phyloP scores from a whole-genome alignment of 2,797 vertebrate genomes.

The Galago senegalensis region DNA sequence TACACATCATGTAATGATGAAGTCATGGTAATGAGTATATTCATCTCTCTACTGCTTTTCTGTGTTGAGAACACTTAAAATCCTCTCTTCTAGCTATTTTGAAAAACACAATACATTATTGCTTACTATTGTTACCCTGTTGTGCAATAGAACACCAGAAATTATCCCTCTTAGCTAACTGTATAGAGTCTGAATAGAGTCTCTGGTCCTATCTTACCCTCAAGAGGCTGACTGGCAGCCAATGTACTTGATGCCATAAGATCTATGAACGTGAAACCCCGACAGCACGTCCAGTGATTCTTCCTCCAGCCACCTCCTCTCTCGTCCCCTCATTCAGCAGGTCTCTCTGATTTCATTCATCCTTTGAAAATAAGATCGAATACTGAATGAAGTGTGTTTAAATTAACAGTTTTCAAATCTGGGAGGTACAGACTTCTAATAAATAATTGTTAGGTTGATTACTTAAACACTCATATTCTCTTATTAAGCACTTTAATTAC shows the following conservation, averaged over 20 bases:
- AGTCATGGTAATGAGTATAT: neutral
- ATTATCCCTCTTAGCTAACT: neutral
- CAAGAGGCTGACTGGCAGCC: neutral
- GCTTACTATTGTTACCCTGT: neutral
- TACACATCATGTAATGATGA: neutral
- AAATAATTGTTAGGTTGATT: constrained; percentile 84
- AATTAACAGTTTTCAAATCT: constrained; percentile 72
- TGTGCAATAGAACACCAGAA: neutral
- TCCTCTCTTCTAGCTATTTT: neutral
- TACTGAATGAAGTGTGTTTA: constrained; percentile 72
- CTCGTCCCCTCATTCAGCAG: neutral
- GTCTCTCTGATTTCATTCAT: constrained; percentile 38
- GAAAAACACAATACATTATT: neutral
- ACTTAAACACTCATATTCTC: constrained; percentile 68
- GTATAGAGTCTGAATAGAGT: neutral
- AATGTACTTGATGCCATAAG: neutral
- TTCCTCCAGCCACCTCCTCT: neutral
- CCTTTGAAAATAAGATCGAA: constrained; percentile 67
- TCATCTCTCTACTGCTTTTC: neutral
- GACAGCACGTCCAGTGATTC: neutral
- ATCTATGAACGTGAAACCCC: neutral
- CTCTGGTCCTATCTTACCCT: neutral
- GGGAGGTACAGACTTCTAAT: constrained; percentile 77
- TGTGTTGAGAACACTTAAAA: neutral
- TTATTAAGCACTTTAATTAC: constrained; percentile 86